Conservation (phyloP, 2,888 invertebrate species). For the Drosophila atroscutellata region DNA sequence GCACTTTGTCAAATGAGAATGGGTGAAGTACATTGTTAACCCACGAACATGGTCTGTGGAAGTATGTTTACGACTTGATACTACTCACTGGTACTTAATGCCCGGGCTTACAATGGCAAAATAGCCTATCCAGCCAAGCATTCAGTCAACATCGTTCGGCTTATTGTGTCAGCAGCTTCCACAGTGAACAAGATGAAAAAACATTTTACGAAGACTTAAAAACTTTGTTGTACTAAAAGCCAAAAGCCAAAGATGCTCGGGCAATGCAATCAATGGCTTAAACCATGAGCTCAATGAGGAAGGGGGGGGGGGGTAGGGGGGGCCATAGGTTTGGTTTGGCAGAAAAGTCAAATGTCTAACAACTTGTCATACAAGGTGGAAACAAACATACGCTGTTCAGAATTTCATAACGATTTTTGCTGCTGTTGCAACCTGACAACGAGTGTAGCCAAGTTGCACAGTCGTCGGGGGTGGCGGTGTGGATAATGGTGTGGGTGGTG, state of each 20-base stretch:
- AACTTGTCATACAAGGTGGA: constrained; percentile 73
- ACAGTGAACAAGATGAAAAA: constrained; percentile 29
- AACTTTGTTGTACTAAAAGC: constrained; percentile 52
- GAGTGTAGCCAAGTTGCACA: not conserved
- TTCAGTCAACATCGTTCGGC: constrained; percentile 66
- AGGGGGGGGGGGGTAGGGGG: not conserved
- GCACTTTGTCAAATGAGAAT: constrained; percentile 15
- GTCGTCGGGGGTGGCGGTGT: not conserved
- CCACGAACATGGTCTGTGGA: constrained; percentile 13
- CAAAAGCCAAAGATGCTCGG: constrained; percentile 62
- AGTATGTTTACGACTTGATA: constrained; percentile 48
- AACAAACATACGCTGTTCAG: constrained; percentile 34
- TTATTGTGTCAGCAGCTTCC: constrained; percentile 55
- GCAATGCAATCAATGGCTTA: constrained; percentile 79
- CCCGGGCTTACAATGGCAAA: constrained; percentile 48
- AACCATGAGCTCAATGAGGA: constrained; percentile 41
- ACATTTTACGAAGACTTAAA: constrained; percentile 72
- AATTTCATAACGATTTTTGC: constrained; percentile 72
- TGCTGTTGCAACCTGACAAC: constrained; percentile 33
- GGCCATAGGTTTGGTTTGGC: constrained; percentile 13
- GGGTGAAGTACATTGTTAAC: constrained; percentile 18
- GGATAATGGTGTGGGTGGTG: not conserved
- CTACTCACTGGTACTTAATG: constrained; percentile 60
- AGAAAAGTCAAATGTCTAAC: constrained; percentile 69
- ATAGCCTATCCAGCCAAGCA: constrained; percentile 62